phyloP scores from a whole-genome alignment of 2,888 invertebrate species.

The Reticulitermes lucifugus region DNA sequence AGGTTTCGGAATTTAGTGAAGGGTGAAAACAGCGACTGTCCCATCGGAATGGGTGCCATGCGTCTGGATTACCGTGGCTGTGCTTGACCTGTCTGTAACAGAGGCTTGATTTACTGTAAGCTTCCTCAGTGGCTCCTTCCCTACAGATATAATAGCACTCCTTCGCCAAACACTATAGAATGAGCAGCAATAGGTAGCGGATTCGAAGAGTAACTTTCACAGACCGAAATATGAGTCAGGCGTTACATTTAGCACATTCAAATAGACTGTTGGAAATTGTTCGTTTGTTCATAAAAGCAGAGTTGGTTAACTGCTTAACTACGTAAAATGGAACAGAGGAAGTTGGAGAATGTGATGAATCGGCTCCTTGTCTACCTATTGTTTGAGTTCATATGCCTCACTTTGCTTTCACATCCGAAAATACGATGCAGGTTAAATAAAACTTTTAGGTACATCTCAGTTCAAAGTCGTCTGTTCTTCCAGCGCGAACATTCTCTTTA shows the following conservation, averaged over 20 bases:
- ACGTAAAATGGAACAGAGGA: background rate
- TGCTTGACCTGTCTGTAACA: slow-evolving; percentile 35
- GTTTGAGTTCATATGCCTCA: background rate
- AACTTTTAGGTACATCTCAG: background rate
- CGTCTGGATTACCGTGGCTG: slow-evolving; percentile 28
- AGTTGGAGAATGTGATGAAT: background rate
- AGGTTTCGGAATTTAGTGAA: slow-evolving; percentile 24
- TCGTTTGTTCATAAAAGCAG: background rate
- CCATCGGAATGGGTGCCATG: slow-evolving; percentile 30
- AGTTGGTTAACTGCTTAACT: slow-evolving; percentile 4
- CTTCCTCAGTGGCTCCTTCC: slow-evolving; percentile 23
- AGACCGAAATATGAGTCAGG: background rate
- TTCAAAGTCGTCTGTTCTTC: background rate
- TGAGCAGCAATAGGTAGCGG: background rate
- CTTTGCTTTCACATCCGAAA: background rate
- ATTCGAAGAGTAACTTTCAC: background rate
- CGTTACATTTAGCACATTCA: background rate
- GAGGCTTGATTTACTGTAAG: slow-evolving; percentile 31
- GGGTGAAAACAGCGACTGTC: slow-evolving; percentile 8
- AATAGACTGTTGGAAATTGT: background rate
- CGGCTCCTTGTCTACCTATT: background rate
- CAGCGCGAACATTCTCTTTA: background rate
- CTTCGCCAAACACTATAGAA: background rate
- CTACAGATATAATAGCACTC: slow-evolving; percentile 1
- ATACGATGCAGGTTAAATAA: background rate